Evolutionary conservation across 2,113 vertebrate species (phyloP), one percentile per base, ranked within the genome.

Genomic region (Clupea harengus): DNA sequence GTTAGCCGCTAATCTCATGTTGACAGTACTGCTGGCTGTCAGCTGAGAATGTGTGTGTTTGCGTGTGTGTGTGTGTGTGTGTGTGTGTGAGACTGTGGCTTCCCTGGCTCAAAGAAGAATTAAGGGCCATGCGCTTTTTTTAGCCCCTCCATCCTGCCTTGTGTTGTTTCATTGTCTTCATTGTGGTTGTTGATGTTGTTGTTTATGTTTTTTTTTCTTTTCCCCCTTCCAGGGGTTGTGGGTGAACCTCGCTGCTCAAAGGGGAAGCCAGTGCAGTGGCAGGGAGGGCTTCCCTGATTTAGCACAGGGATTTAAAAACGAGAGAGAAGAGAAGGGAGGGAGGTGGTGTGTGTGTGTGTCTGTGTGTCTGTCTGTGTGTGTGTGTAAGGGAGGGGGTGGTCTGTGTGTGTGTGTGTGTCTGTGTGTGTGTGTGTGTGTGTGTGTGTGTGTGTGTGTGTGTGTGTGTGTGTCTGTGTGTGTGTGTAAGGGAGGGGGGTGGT

Each of bases 1-100:
- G 92, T 92, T 93, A 92, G 91, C 64, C 67, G 89, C 92, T 95
- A 93, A 94, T 94, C 92, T 92, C 87, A 88, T 92, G 92, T 89
- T 90, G 91, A 88, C 86, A 54, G 88, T 20, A 49, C 82, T 85
- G 28, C 64, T 57, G 18, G 49, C 64, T 86, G 84, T 86, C 50
- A 64, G 72, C 87, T 83, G 86, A 39, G 82, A 52, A 78, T 28
- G 72, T 39, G 28, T 78, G 72, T 75, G 1, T 17, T 28, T 75
- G 28, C 15, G 67, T 67, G 67, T 39, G 28, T 28, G 67, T 75
- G 67, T 75, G 67, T 75, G 25, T 75, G 67, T 78, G 32, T 78
- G 72, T 32, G 49, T 20, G 82, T 81, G 57, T 75, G 57, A 39
- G 39, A 60, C 49, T 45, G 49, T 85, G 22, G 32, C 52, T 82